phyloP scores from a whole-genome alignment of 2,888 invertebrate genomes.

The Leistus spinibarbis region DNA sequence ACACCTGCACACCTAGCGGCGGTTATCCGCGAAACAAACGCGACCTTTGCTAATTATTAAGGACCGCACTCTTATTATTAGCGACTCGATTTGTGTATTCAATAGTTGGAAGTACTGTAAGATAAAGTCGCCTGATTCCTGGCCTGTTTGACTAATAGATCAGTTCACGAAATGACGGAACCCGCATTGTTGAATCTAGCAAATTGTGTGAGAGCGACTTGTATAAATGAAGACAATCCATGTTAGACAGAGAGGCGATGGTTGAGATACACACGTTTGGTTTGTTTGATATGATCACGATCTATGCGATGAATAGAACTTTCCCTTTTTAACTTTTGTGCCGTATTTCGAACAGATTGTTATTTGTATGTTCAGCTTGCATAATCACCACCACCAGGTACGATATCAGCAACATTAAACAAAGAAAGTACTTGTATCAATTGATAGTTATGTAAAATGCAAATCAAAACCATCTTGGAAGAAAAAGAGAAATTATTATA shows the following conservation, averaged over 20 bases:
- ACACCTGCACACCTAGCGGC: conserved; percentile 39
- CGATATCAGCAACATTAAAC: neutral
- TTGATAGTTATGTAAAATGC: neutral
- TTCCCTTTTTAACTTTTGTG: conserved; percentile 16
- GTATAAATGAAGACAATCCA: neutral
- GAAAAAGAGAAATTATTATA: no score
- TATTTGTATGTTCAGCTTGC: neutral
- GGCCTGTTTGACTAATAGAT: neutral
- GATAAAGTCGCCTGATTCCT: neutral
- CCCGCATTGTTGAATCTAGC: neutral
- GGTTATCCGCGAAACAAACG: conserved; percentile 27
- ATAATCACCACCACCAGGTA: neutral
- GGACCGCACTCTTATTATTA: neutral
- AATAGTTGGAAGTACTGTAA: neutral
- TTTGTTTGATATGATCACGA: neutral
- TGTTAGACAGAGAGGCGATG: neutral
- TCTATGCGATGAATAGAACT: conserved; percentile 12
- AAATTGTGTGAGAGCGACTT: neutral
- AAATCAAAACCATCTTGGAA: neutral
- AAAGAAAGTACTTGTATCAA: neutral
- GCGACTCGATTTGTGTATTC: no score
- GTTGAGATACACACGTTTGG: neutral
- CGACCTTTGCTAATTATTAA: conserved; percentile 38
- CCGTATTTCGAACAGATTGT: neutral
- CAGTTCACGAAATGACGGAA: conserved; percentile 2